Evolutionary conservation across 2,113 vertebrate genomes (phyloP).

Genomic region (Leucosticte australis): DNA sequence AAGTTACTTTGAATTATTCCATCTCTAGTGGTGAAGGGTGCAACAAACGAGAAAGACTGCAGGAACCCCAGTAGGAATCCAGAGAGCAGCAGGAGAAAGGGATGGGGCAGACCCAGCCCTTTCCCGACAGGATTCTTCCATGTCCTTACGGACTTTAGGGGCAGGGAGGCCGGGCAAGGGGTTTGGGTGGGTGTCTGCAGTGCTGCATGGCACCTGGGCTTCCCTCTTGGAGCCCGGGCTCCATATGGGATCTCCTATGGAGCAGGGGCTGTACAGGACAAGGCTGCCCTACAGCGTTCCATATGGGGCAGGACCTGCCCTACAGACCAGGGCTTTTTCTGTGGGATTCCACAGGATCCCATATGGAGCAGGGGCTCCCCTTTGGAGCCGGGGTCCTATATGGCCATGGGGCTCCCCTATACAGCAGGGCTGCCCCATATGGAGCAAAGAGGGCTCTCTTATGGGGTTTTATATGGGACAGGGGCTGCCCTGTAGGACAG

Average conservation of each 20-base stretch:
- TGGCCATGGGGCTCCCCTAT: neutral
- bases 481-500: neutral
- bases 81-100: neutral
- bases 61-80: fast-evolving
- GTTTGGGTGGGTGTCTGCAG: neutral
- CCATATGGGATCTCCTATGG: fast-evolving
- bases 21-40: too few relatives aligned
- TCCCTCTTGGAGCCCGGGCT: neutral
- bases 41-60: neutral
- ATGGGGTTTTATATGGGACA: fast-evolving
- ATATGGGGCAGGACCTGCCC: fast-evolving
- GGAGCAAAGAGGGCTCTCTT: neutral
- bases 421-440: neutral
- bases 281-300: too few relatives aligned
- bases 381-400: fast-evolving
- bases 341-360: neutral
- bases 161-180: neutral
- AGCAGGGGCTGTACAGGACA: neutral
- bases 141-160: neutral
- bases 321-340: neutral
- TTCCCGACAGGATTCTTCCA: fast-evolving
- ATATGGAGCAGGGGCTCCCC: neutral
- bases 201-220: neutral
- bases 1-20: neutral
- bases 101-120: too few relatives aligned